Percentiles rank a stretch among this genome's conserved stretches.
Conservation (phyloP, 2,888 invertebrate species). For the Eudemis profundana region DNA sequence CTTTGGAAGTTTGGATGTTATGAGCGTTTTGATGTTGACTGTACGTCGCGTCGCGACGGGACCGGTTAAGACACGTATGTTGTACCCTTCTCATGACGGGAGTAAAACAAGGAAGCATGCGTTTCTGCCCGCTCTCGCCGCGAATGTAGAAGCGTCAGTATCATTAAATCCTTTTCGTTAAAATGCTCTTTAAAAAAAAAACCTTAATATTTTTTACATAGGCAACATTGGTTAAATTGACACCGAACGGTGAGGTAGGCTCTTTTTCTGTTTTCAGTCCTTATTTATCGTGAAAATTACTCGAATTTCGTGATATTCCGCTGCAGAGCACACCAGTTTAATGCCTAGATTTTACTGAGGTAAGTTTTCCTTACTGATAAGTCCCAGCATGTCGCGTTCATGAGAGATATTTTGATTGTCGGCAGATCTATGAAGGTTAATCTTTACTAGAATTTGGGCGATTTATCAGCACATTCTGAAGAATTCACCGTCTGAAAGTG, state of each 20-base stretch:
- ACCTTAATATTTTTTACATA: conserved; percentile 44
- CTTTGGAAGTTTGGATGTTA: no score
- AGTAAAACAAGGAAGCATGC: no score
- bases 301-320: conserved; percentile 72
- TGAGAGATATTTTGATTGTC: conserved; percentile 68
- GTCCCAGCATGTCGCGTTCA: conserved; percentile 25
- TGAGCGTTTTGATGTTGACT: no score
- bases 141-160: no score
- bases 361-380: conserved; percentile 58
- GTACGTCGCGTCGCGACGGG: no score
- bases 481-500: neutral
- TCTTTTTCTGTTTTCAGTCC: conserved; percentile 84
- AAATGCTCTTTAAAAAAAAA: conserved; percentile 23
- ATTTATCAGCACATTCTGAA: conserved; percentile 45
- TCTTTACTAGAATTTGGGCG: conserved; percentile 54
- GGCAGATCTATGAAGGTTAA: conserved; percentile 79
- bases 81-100: no score
- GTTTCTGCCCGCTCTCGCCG: no score
- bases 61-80: no score
- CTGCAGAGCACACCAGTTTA: conserved; percentile 72
- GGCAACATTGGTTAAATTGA: conserved; percentile 74
- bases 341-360: conserved; percentile 82
- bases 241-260: conserved; percentile 84
- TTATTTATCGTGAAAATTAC: conserved; percentile 79
- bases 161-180: no score